Evolutionary conservation across 2,888 invertebrate genomes (phyloP).

Genomic region (Molorchus minor): DNA sequence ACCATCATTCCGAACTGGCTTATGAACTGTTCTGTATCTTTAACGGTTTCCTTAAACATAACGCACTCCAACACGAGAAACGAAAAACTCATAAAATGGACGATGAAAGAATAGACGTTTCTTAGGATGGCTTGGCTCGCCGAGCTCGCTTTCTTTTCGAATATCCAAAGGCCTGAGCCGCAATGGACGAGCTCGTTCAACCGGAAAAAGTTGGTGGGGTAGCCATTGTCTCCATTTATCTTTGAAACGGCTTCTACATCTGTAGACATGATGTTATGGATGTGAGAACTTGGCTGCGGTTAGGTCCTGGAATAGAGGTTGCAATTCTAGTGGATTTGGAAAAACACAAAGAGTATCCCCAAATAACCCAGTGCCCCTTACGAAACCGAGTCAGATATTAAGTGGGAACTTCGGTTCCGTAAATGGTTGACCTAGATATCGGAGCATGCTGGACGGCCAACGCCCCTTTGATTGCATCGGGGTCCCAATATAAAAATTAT

Average conservation of each 20-base stretch:
- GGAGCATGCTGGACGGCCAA: too few species aligned
- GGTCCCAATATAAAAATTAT: too few species aligned
- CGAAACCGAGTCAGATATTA: too few species aligned
- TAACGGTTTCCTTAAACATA: slow-evolving; percentile 18
- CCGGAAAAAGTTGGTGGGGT: slow-evolving; percentile 11
- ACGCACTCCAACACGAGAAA: slow-evolving; percentile 17
- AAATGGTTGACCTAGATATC: too few species aligned
- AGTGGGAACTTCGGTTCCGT: too few species aligned
- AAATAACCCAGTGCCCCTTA: too few species aligned
- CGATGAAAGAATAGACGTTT: slow-evolving; percentile 1
- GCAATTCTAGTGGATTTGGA: too few species aligned
- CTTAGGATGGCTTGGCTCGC: not conserved
- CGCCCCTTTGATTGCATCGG: too few species aligned
- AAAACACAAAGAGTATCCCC: too few species aligned
- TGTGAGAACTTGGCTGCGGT: not conserved
- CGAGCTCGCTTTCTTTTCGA: not conserved
- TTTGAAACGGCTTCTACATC: not conserved
- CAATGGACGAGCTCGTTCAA: slow-evolving; percentile 7
- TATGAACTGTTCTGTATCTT: slow-evolving; percentile 21
- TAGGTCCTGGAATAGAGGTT: not conserved
- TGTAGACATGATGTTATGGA: not conserved
- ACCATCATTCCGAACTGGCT: slow-evolving; percentile 24
- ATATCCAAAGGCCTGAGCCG: slow-evolving; percentile 12
- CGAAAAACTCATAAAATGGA: not conserved
- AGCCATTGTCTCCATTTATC: not conserved